A percentile compares a stretch with the other conserved stretches of the same genome.
phyloP scores from a whole-genome alignment of 2,797 vertebrate genomes.

The Microctenopoma stevenorrisi region DNA sequence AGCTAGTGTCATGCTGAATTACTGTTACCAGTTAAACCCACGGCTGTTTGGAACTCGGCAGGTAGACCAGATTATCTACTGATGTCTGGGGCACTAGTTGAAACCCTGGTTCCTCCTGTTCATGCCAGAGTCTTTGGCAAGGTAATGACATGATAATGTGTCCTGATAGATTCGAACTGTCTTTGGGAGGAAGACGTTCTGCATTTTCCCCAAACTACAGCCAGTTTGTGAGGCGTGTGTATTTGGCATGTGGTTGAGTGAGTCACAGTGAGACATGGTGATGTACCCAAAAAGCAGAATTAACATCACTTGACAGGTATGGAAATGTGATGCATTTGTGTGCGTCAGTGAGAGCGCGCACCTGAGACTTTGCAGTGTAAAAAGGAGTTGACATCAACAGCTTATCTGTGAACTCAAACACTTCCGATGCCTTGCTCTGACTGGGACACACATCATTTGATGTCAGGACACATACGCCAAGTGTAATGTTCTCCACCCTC shows the following conservation, averaged over 20 bases:
- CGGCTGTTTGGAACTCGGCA: no score
- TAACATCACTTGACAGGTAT: constrained; percentile 30
- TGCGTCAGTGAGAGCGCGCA: not conserved
- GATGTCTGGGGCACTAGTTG: no score
- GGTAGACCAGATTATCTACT: no score
- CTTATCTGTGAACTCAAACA: not conserved
- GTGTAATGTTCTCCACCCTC: not conserved
- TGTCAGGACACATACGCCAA: not conserved
- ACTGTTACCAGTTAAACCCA: no score
- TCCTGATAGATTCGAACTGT: not conserved
- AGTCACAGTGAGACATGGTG: constrained; percentile 4
- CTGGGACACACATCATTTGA: not conserved
- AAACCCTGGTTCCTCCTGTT: no score
- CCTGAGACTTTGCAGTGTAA: constrained; percentile 12
- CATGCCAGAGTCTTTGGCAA: no score
- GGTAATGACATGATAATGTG: not conserved
- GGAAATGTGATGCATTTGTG: constrained; percentile 15
- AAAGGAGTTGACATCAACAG: constrained; percentile 27
- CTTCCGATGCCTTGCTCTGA: not conserved
- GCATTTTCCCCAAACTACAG: not conserved
- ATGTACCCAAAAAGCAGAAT: constrained; percentile 17
- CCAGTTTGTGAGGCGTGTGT: not conserved
- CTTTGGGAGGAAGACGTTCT: not conserved
- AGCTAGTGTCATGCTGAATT: not conserved
- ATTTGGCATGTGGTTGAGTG: not conserved